Percentiles rank a stretch among this genome's conserved stretches.
Evolutionary conservation across 2,888 invertebrate species (phyloP).

Genomic region (Hemithea aestivaria): DNA sequence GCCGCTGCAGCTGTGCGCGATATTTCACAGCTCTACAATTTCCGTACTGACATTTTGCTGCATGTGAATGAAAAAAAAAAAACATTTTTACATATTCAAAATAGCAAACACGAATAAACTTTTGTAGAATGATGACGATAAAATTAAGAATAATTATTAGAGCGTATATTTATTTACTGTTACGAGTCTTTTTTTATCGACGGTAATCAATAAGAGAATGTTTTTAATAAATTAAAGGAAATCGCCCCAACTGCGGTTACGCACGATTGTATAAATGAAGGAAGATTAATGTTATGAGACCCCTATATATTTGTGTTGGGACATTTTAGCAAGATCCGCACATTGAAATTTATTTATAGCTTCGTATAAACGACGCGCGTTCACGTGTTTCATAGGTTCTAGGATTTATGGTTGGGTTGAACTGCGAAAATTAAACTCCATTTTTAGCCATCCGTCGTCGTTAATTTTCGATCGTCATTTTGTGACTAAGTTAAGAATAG

Average conservation of each 20-base stretch:
- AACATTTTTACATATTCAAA: conserved; percentile 26
- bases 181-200: neutral
- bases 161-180: conserved; percentile 16
- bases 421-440: conserved; percentile 28
- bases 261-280: conserved; percentile 47
- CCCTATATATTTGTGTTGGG: conserved; percentile 62
- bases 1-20: conserved; percentile 58
- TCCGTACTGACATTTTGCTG: conserved; percentile 56
- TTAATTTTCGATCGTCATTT: neutral
- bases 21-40: conserved; percentile 63
- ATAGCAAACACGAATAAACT: neutral
- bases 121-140: too few species aligned
- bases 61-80: conserved; percentile 54
- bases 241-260: conserved; percentile 31
- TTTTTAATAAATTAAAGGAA: conserved; percentile 23
- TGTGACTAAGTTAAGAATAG: conserved; percentile 2
- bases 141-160: too few species aligned
- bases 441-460: neutral
- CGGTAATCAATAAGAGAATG: conserved; percentile 1
- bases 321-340: conserved; percentile 62
- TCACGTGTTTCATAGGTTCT: conserved; percentile 52
- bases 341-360: conserved; percentile 67
- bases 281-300: conserved; percentile 62
- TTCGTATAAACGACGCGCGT: conserved; percentile 56
- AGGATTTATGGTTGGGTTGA: conserved; percentile 40